phyloP scores from a whole-genome alignment of 1,140 invertebrate species.

The Bombus difficillimus region DNA sequence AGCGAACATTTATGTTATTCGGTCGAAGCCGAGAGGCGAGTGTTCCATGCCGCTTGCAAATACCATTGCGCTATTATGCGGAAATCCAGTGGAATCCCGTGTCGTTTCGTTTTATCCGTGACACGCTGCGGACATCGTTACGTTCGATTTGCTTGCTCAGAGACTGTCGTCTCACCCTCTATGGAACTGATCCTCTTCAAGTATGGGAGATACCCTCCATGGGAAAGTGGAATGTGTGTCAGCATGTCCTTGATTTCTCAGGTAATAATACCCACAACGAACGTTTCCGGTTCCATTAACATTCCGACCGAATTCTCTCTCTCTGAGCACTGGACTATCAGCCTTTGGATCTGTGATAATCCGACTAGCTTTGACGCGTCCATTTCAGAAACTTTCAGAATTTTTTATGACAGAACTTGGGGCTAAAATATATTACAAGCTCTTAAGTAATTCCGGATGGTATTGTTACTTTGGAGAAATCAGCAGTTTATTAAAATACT shows the following conservation, averaged over 20 bases:
- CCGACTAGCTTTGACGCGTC: neutral
- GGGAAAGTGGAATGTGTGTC: slow-evolving; percentile 8
- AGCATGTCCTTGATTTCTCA: slow-evolving; percentile 39
- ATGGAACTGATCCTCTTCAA: slow-evolving; percentile 18
- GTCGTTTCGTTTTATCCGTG: slow-evolving; percentile 43
- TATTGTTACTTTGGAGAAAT: too few species aligned
- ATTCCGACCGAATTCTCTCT: neutral
- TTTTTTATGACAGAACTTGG: neutral
- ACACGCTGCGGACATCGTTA: slow-evolving; percentile 48
- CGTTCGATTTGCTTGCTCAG: slow-evolving; percentile 55
- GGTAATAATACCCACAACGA: slow-evolving; percentile 31
- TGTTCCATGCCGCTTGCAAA: slow-evolving; percentile 22
- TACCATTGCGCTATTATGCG: slow-evolving; percentile 34
- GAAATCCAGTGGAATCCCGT: slow-evolving; percentile 32
- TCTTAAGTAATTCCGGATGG: too few species aligned
- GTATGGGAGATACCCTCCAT: neutral
- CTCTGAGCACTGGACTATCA: neutral
- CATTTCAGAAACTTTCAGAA: neutral
- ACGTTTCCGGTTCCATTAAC: slow-evolving; percentile 17
- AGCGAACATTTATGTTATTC: slow-evolving; percentile 34
- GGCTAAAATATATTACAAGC: too few species aligned
- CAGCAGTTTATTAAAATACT: too few species aligned
- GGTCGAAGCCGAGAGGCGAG: neutral
- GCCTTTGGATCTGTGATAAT: neutral
- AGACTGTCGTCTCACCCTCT: neutral